These are phyloP conservation scores for Bombyx mori DNA, from an alignment of 1,140 invertebrate genomes.

Conservation along the genomic window ASM3026992v2 NC_085111.1:5444001-5444500, in stretches of 20 bases:
- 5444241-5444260: too few relatives aligned
- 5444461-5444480: too few relatives aligned
- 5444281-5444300: conserved; percentile 17
- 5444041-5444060: conserved; percentile 74
- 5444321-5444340: conserved; percentile 1
- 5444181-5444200: conserved; percentile 21
- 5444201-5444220: conserved; percentile 26
- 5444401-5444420: conserved; percentile 55
- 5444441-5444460: too few relatives aligned
- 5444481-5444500: too few relatives aligned
- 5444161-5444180: conserved; percentile 33
- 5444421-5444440: conserved; percentile 6
- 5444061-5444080: conserved; percentile 73
- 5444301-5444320: conserved; percentile 24
- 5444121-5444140: conserved; percentile 54
- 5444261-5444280: not conserved
- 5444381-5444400: conserved; percentile 42
- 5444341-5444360: too few relatives aligned
- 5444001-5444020: conserved; percentile 69
- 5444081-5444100: conserved; percentile 75
- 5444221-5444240: not conserved
- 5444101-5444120: conserved; percentile 75
- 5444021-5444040: conserved; percentile 47
- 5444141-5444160: conserved; percentile 37
- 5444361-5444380: too few relatives aligned